Conservation (phyloP, 2,888 invertebrate genomes). For the Chrysotoxum bicinctum region DNA sequence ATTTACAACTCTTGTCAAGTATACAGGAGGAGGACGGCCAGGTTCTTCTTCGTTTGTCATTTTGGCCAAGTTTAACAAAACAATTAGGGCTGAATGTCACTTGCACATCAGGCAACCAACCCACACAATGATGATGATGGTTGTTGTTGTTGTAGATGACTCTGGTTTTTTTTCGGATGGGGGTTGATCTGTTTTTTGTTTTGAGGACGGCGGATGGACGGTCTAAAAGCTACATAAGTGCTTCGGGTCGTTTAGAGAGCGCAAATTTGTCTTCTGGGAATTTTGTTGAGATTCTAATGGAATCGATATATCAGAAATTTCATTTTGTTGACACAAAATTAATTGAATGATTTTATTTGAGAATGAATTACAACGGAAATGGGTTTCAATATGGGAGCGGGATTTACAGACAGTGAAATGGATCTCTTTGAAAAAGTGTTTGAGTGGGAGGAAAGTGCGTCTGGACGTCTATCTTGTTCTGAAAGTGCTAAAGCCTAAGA, state of each 20-base stretch:
- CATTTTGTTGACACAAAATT: conserved; percentile 47
- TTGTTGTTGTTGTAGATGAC: background rate
- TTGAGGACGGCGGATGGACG: background rate
- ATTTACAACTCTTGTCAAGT: conserved; percentile 19
- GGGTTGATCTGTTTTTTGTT: conserved; percentile 48
- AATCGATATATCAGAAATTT: conserved; percentile 49
- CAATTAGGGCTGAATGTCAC: conserved; percentile 57
- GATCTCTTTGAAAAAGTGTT: background rate
- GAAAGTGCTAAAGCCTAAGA: no score
- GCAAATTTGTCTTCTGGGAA: conserved; percentile 62
- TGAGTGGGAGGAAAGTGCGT: no score
- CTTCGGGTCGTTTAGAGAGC: conserved; percentile 41
- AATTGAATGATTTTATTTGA: conserved; percentile 30
- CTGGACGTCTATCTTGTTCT: no score
- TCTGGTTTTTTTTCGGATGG: background rate
- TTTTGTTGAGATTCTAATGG: conserved; percentile 51
- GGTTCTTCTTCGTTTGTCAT: conserved; percentile 33
- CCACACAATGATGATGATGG: conserved; percentile 9
- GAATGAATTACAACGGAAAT: conserved; percentile 7
- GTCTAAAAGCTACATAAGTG: conserved; percentile 53
- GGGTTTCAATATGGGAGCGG: background rate
- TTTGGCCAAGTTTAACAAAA: conserved; percentile 39
- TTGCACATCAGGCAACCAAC: conserved; percentile 6
- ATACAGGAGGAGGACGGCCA: background rate
- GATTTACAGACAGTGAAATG: background rate